A percentile compares a stretch with the other conserved stretches of the same genome.
These are phyloP conservation scores for Hydropsyche tenuis DNA, from an alignment of 1,140 invertebrate species.

Conservation along the genomic window DNA sequence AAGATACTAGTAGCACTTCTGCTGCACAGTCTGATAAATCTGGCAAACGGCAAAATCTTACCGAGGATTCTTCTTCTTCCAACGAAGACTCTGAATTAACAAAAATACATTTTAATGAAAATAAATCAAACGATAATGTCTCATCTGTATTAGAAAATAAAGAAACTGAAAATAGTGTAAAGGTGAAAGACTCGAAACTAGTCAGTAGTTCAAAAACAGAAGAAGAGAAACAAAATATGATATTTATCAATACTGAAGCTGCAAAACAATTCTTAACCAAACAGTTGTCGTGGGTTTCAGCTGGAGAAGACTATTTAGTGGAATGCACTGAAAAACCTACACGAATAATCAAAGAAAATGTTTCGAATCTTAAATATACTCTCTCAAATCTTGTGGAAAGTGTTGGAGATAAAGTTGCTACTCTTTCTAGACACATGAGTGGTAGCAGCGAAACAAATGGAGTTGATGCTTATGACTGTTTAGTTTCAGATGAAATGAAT, in stretches of 20 bases:
- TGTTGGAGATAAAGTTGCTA: constrained; percentile 75
- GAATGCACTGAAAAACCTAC: constrained; percentile 72
- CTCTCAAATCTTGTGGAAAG: constrained; percentile 78
- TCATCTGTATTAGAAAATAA: constrained; percentile 43
- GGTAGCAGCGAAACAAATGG: constrained; percentile 72
- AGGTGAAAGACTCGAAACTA: constrained; percentile 51
- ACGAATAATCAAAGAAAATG: constrained; percentile 73
- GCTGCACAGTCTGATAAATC: constrained; percentile 60
- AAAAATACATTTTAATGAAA: constrained; percentile 51
- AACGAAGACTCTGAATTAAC: constrained; percentile 62
- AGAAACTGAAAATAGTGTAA: constrained; percentile 53
- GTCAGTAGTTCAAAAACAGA: constrained; percentile 54
- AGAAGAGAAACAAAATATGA: constrained; percentile 69
- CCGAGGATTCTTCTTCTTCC: constrained; percentile 64
- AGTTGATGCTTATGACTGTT: constrained; percentile 62
- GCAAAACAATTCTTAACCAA: constrained; percentile 73
- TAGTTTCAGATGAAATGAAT: constrained; percentile 61
- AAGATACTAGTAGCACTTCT: constrained; percentile 62
- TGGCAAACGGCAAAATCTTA: constrained; percentile 61
- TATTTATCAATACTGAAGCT: constrained; percentile 75
- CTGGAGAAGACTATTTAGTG: constrained; percentile 70
- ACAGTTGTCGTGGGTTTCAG: constrained; percentile 75
- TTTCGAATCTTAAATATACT: constrained; percentile 75
- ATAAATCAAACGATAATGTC: constrained; percentile 26
- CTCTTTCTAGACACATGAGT: constrained; percentile 75